Conservation (phyloP, 2,888 invertebrate genomes). For the Scaptomyza tumidula region DNA sequence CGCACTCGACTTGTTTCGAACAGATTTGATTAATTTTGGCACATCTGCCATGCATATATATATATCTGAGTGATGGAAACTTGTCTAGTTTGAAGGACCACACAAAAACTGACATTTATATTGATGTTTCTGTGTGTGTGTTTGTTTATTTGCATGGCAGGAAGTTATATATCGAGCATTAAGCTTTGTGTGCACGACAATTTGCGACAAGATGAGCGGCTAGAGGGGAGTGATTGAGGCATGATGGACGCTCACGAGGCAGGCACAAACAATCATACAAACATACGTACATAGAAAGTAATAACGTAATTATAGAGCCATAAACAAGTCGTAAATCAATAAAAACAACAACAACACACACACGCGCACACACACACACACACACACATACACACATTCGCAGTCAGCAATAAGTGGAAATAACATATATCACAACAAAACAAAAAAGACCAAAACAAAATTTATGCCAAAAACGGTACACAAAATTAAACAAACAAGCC, state of each 20-base stretch:
- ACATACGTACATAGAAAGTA: slow-evolving; percentile 41
- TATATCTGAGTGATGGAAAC: slow-evolving; percentile 41
- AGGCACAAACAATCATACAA: background rate
- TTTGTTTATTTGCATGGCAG: slow-evolving; percentile 25
- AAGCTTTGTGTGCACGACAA: slow-evolving; percentile 60
- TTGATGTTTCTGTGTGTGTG: slow-evolving; percentile 52
- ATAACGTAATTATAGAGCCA: slow-evolving; percentile 75
- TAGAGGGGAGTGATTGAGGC: background rate
- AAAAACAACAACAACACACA: slow-evolving; percentile 40
- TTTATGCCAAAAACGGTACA: slow-evolving; percentile 24
- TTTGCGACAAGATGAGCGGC: slow-evolving; percentile 40
- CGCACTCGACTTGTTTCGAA: background rate
- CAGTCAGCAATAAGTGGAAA: slow-evolving; percentile 40
- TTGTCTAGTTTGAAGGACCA: slow-evolving; percentile 43
- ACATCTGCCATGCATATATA: background rate
- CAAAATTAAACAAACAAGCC: slow-evolving; percentile 27
- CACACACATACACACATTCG: slow-evolving; percentile 1
- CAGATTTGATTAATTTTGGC: slow-evolving; percentile 31
- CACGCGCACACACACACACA: slow-evolving; percentile 7
- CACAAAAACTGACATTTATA: slow-evolving; percentile 62
- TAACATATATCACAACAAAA: slow-evolving; percentile 31
- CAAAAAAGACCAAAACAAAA: slow-evolving; percentile 13
- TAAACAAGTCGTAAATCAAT: slow-evolving; percentile 78
- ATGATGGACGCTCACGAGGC: slow-evolving; percentile 24
- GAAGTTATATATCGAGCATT: slow-evolving; percentile 62